These are phyloP conservation scores for Marcusenius ussheri DNA, from an alignment of 2,113 vertebrate species.

Conservation along the genomic window DNA sequence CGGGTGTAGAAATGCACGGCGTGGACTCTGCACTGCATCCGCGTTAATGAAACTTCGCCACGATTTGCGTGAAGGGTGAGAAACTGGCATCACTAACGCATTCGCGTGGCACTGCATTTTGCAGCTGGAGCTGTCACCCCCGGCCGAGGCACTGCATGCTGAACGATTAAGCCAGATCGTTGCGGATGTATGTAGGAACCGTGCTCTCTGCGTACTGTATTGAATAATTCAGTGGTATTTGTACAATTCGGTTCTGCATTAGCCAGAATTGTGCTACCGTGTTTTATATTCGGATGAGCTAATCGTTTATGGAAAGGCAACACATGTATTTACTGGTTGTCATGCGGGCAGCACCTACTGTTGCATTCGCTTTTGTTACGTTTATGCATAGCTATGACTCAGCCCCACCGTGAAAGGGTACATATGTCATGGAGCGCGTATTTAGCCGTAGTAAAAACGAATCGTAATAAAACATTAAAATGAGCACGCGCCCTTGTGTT, in stretches of 20 bases:
- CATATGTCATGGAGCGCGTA: background rate
- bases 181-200: background rate
- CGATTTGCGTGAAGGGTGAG: conserved; percentile 57
- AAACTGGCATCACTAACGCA: background rate
- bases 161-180: background rate
- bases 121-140: background rate
- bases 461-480: background rate
- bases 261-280: background rate
- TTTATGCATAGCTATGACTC: background rate
- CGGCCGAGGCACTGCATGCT: background rate
- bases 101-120: background rate
- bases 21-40: conserved; percentile 5
- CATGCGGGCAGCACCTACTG: background rate
- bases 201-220: background rate
- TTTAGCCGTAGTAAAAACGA: background rate
- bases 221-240: background rate
- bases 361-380: background rate
- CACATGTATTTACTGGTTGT: background rate
- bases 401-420: background rate
- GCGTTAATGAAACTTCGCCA: conserved; percentile 60
- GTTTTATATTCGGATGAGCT: background rate
- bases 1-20: conserved; percentile 24
- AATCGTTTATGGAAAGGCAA: background rate
- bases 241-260: background rate
- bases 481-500: too few species aligned